Base-by-base conservation (phyloP, 92 coral and sea anemone genomes). In the Anthopleura xanthogrammica region DNA sequence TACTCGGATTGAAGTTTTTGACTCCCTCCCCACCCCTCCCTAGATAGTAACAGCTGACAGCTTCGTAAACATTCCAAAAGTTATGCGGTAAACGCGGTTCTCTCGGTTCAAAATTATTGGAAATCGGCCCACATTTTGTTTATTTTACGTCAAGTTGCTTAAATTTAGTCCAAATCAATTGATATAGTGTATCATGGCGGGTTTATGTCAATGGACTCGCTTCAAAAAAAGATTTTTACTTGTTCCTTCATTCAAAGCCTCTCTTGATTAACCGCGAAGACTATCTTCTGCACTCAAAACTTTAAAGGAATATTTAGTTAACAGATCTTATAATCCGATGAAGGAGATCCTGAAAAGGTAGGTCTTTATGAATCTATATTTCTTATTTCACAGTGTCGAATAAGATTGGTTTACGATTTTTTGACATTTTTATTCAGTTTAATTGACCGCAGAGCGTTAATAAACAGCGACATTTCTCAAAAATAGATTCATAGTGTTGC, bases 1-100 rank as follows among this genome's bases (percentile, higher is more conserved):
- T 22, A 23, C 4, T 68, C 76, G 77, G 77, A 2, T n/a, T 13
- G 3, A 23, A 29, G 36, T n/a, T 9, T 14, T 19, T 11, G 46
- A 8, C 14, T 42, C 75, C 41, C 60, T 1, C 2, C 84, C 77
- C 77, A 3, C 82, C 62, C 87, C 60, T 80, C 76, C 68, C 64
- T 7, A 22, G 42, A 24, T 41, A 36, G 42, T 4, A 20, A 60
- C 29, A 16, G 14, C 5, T 76, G 76, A 76, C 76, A 73, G 79
- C 43, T 73, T 22, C 12, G 77, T 84, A 84, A 84, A 84, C 87
- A 84, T 84, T 84, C 87, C 87, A 76, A 36, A 42, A 40, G 73
- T 74, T 40, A 60, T 71, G 78, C 74, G 54, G 65, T 73, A 75
- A 76, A 42, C 87, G 87, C 70, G 82, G 82, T 84, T 76, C 16